Base-by-base conservation (phyloP, 2,888 invertebrate species). In the Arrhopalites spinosus region DNA sequence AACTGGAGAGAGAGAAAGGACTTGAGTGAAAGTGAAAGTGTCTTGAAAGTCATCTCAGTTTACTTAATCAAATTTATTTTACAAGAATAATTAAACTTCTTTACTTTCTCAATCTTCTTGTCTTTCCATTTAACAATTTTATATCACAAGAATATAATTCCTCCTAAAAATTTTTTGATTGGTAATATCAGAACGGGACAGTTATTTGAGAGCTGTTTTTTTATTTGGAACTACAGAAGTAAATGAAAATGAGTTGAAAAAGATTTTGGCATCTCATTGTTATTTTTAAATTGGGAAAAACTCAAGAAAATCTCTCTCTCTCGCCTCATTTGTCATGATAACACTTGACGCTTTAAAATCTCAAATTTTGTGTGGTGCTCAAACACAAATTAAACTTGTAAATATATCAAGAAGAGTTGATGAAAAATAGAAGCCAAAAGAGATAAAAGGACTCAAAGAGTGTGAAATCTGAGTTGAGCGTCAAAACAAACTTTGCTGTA, bases 371-470 rank as follows among this genome's bases (percentile, higher is more conserved):
- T 15, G 15, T 61, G 61, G 23, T 20, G 17, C 61, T 61, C 66
- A 29, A 17, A 7, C 15, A 17, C 15, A 2, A 36, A 2, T 66
- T 17, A 11, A 43, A 20, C 2, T 23, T 30, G 43, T 13, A 36
- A 25, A 36, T 23, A 64, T 11, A 64, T n/a, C n/a, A 36, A 43
- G 27, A 27, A 27, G 61, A 25, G 61, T 23, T 5, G 29, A 8
- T 53, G 23, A 53, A 53, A 53, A 17, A 53, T 53, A 59, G 20
- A 25, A n/a, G n/a, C 25, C 23, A 27, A 59, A 23, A 36, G 66
- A 66, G 66, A 66, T 66, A 36, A 36, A 64, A 36, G 66, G n/a
- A 17, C 30, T 36, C n/a, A 66, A 43, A 20, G 20, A 66, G 66
- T 43, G 27, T 59, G 59, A 59, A 59, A 59, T 59, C 59, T 27